Evolutionary conservation across 2,888 invertebrate species (phyloP).

Genomic region (Lepidocyrtoides sp.): DNA sequence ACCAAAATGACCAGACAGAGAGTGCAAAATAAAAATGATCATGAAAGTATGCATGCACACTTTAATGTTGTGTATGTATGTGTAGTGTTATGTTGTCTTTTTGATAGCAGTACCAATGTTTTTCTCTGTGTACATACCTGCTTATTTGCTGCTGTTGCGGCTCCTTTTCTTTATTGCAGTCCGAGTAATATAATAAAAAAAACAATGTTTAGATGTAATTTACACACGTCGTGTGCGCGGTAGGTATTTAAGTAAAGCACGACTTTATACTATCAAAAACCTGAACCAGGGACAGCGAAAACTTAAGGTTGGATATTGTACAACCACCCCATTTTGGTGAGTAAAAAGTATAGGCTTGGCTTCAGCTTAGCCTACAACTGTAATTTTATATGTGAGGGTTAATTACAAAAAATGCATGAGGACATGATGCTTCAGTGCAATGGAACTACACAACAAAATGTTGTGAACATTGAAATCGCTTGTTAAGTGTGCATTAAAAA

Average conservation of each 20-base stretch:
- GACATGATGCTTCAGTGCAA: not conserved
- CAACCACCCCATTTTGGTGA: not conserved
- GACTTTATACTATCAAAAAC: slow-evolving; percentile 50
- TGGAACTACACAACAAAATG: not conserved
- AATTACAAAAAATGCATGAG: slow-evolving; percentile 58
- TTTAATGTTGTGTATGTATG: too few relatives aligned
- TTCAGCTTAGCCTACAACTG: slow-evolving; percentile 62
- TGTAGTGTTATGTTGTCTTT: not conserved
- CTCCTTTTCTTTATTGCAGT: slow-evolving; percentile 19
- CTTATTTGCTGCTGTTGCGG: slow-evolving; percentile 36
- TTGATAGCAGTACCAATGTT: not conserved
- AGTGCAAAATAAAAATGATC: slow-evolving; percentile 39
- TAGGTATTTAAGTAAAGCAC: slow-evolving; percentile 42
- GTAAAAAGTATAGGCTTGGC: slow-evolving; percentile 10
- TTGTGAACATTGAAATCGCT: not conserved
- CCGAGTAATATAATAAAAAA: slow-evolving; percentile 47
- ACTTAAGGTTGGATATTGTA: not conserved
- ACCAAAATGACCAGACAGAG: slow-evolving; percentile 53
- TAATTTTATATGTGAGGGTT: slow-evolving; percentile 50
- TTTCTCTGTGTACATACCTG: not conserved
- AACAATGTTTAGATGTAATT: slow-evolving; percentile 59
- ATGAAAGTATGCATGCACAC: not conserved
- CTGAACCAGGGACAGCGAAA: slow-evolving; percentile 22
- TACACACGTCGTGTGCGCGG: slow-evolving; percentile 64
- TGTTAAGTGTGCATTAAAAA: slow-evolving; percentile 27